Evolutionary conservation across 2,797 vertebrate species (phyloP).

Genomic region (Vireo griseus): DNA sequence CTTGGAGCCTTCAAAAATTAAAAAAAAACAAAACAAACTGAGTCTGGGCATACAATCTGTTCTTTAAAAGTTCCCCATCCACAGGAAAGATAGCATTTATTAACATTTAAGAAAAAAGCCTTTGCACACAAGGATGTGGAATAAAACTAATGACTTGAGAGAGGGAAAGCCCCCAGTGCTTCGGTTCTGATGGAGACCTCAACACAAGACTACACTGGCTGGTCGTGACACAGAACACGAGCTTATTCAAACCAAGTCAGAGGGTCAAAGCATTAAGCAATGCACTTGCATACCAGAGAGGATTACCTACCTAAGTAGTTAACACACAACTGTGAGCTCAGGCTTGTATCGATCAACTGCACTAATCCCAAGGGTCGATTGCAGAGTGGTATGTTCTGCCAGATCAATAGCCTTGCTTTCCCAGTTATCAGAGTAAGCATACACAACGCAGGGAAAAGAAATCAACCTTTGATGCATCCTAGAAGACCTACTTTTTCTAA

Average conservation of each 20-base stretch:
- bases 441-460: not conserved
- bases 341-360: not conserved
- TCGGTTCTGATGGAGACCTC: not conserved
- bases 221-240: not conserved
- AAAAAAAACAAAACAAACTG: not conserved
- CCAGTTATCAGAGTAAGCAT: not conserved
- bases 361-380: not conserved
- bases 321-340: not conserved
- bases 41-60: not conserved
- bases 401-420: not conserved
- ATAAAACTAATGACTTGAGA: not conserved
- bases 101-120: not conserved
- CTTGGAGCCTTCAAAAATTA: not conserved
- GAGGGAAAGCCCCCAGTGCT: not conserved
- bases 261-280: not conserved
- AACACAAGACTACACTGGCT: not conserved
- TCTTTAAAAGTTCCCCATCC: not conserved
- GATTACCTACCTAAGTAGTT: not conserved
- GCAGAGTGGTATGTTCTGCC: not conserved
- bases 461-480: not conserved
- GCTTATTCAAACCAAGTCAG: constrained; percentile 5
- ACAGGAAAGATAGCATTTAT: not conserved
- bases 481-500: not conserved
- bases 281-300: not conserved
- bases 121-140: not conserved